Percentiles rank a stretch among this genome's conserved stretches.
These are phyloP conservation scores for Rhinogobio ventralis DNA, from an alignment of 2,797 vertebrate genomes.

Conservation along the genomic window DNA sequence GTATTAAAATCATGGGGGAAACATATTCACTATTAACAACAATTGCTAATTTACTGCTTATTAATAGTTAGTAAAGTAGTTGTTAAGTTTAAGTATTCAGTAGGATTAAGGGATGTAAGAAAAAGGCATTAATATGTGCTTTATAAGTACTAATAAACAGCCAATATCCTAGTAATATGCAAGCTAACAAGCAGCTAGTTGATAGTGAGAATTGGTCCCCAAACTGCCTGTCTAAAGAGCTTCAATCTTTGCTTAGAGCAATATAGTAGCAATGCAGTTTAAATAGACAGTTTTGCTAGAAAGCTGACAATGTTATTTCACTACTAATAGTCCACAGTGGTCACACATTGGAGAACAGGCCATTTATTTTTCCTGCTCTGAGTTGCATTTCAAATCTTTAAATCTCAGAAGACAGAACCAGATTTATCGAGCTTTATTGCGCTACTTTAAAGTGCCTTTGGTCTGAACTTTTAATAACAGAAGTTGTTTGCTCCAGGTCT, in stretches of 20 bases:
- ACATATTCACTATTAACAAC: not conserved
- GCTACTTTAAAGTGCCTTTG: not conserved
- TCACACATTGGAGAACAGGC: conserved; percentile 4
- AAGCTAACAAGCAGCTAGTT: no score
- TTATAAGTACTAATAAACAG: no score
- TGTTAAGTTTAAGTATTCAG: not conserved
- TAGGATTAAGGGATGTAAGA: no score
- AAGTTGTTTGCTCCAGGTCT: conserved; percentile 8
- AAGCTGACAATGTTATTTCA: not conserved
- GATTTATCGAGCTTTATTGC: conserved; percentile 25
- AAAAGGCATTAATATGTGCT: no score
- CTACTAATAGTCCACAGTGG: not conserved
- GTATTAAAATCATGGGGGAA: not conserved
- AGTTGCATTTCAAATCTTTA: conserved; percentile 16
- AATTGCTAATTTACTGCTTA: not conserved
- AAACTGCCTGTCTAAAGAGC: not conserved
- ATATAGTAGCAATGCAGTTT: not conserved
- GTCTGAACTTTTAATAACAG: conserved; percentile 13
- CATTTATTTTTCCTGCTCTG: not conserved
- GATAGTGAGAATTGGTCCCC: no score
- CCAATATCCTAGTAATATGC: no score
- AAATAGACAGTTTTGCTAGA: not conserved
- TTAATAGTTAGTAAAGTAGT: not conserved
- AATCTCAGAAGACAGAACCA: not conserved
- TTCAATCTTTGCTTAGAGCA: not conserved